These are phyloP conservation scores for Arvicanthis niloticus DNA, from an alignment of 2,113 vertebrate species.

Conservation along the genomic window DNA sequence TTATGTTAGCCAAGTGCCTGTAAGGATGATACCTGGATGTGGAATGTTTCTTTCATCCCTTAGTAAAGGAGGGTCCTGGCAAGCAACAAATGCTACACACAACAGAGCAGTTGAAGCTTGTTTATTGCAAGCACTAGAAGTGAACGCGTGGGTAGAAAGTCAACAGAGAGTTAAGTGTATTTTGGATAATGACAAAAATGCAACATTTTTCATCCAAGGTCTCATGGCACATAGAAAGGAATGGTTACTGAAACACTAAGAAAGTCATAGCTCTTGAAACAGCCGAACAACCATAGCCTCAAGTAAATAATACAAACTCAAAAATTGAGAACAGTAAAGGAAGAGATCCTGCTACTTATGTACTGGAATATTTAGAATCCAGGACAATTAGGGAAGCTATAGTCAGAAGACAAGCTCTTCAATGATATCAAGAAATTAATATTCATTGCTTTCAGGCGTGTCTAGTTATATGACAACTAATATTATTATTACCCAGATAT, in stretches of 20 bases:
- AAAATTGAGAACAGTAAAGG: not conserved
- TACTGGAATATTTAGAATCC: not conserved
- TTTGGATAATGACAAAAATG: not conserved
- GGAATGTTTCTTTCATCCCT: not conserved
- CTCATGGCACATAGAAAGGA: not conserved
- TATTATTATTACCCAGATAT: not conserved
- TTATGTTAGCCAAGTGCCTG: not conserved
- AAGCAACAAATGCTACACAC: not conserved
- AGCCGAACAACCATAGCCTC: not conserved
- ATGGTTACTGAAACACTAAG: not conserved
- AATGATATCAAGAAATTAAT: not conserved
- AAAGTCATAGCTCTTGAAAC: not conserved
- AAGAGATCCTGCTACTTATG: not conserved
- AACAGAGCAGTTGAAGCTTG: not conserved
- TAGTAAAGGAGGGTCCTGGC: not conserved
- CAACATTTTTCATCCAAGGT: not conserved
- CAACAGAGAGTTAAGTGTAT: not conserved
- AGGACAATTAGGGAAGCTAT: too few relatives aligned
- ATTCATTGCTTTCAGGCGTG: not conserved
- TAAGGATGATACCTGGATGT: not conserved
- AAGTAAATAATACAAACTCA: not conserved
- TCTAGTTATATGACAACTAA: not conserved
- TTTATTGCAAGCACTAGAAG: conserved; percentile 8
- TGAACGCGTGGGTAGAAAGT: not conserved
- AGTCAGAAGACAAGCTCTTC: not conserved